These are phyloP conservation scores for Pharmacophagus antenor DNA, from an alignment of 2,888 invertebrate species.

Conservation along the genomic window DNA sequence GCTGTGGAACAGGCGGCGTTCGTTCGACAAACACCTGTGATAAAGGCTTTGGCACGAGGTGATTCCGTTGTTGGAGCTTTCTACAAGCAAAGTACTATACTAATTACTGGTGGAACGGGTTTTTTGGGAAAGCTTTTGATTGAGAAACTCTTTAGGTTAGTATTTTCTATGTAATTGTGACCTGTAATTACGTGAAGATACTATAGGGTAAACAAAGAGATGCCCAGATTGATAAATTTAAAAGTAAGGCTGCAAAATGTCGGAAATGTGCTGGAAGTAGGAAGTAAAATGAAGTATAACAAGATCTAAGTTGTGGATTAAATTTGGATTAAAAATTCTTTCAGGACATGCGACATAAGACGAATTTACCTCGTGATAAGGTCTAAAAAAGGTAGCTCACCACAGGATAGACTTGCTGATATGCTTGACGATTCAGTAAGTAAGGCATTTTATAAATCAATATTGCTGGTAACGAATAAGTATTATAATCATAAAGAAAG, in stretches of 20 bases:
- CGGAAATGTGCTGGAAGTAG: too few relatives aligned
- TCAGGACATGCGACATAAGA: constrained; percentile 8
- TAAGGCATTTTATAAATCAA: too few relatives aligned
- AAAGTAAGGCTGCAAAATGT: too few relatives aligned
- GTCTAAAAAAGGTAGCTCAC: neutral
- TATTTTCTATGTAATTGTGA: neutral
- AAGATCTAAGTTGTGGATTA: neutral
- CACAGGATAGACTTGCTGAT: constrained; percentile 9
- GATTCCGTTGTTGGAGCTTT: constrained; percentile 16
- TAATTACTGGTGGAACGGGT: constrained; percentile 19
- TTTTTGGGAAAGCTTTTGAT: constrained; percentile 95
- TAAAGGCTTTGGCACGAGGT: neutral
- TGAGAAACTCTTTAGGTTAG: constrained; percentile 84
- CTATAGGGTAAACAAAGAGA: too few relatives aligned
- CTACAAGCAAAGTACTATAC: constrained; percentile 6
- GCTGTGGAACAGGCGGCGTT: neutral
- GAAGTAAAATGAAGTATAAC: too few relatives aligned
- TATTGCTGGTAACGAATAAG: too few relatives aligned
- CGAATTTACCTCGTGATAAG: constrained; percentile 10
- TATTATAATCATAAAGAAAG: too few relatives aligned
- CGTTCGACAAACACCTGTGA: neutral
- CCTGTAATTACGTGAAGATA: neutral
- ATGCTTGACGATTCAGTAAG: constrained; percentile 16
- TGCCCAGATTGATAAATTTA: too few relatives aligned
- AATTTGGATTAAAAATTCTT: neutral